Evolutionary conservation across 2,113 vertebrate species (phyloP), one percentile per base, ranked within the genome.

Genomic region (Rostratula benghalensis): DNA sequence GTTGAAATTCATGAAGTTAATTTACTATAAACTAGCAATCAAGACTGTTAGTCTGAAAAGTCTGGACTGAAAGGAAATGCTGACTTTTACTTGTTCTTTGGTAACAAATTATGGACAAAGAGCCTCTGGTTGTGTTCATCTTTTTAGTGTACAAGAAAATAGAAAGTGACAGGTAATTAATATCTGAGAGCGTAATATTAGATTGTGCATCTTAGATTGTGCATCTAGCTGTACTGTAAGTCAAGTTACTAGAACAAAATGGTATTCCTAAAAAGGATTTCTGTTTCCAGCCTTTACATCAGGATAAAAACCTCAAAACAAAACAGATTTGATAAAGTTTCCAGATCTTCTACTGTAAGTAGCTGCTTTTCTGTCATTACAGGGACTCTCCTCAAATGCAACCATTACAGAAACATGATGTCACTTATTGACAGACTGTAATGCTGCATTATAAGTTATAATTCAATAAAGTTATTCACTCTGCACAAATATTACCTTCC

Each of bases 341-440:
- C 64, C 54, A 78, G 64, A 74, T 69, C 70, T 83, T 79, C 59
- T 75, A 10, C 35, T 84, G 30, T 51, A 80, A 93, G 83, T 53
- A 92, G 20, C 7, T 92, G 23, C 9, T 43, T 87, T 78, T 48
- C 69, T 68, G 48, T 64, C 39, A 84, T 85, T 83, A n/a, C 1
- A 0, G 12, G 64, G 65, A 53, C 61, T 71, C 37, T 97, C 17
- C n/a, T 91, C 56, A 85, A 84, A 91, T 41, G 45, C 33, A 95
- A 50, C 17, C 60, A 45, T 82, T 86, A 83, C 39, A 96, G 88
- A 94, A 73, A 65, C 23, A 77, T 35, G 0, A 82, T 84, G 81
- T 95, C 88, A 89, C 84, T 89, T 96, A 96, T 78, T 94, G 94
- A 93, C 91, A 95, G 68, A 63, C 78, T 87, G 45, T 90, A 91